Base-by-base conservation (phyloP, 2,888 invertebrate species). In the Eristalinus sepulchralis region DNA sequence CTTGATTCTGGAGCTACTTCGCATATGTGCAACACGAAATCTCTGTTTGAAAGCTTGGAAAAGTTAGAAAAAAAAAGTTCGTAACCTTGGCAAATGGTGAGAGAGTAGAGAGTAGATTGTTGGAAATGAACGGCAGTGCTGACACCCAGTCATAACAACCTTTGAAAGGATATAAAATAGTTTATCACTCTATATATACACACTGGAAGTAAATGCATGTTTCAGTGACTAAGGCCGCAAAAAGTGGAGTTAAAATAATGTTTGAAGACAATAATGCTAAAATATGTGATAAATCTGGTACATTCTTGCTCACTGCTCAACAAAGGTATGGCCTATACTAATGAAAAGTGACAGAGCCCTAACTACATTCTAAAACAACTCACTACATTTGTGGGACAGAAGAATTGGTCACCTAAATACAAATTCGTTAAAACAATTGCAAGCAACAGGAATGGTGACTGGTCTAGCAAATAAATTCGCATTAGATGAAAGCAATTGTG, bases 391-490 rank as follows among this genome's bases (percentile, higher is more conserved):
- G 17, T 60, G 63, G 55, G 24, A 57, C 24, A 64, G 66, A 20
- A 60, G 57, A 17, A 36, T 36, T 10, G 36, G 36, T 1, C 36
- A 59, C 31, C 33, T 36, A 2, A 55, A 53, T 17, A 11, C 36
- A 36, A 36, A 10, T 79, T 22, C 66, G 66, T 33, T 24, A 27
- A 11, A 72, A 66, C 24, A 39, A 39, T n/a, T n/a, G n/a, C n/a
- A n/a, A n/a, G n/a, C n/a, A n/a, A n/a, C n/a, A n/a, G n/a, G n/a
- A 36, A 78, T 78, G 57, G 64, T 78, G 9, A 55, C 36, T 24
- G 64, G 71, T 39, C 27, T 55, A 59, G 70, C 70, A 22, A 17
- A 39, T n/a, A 36, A 34, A 63, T n/a, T 59, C 57, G 33, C 53
- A 22, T n/a, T n/a, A 34, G 13, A 13, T 11, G 47, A 68, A 33